A percentile compares a stretch with the other conserved stretches of the same genome.
Conservation (phyloP, 1,140 invertebrate species). For the Heliconius himera region DNA sequence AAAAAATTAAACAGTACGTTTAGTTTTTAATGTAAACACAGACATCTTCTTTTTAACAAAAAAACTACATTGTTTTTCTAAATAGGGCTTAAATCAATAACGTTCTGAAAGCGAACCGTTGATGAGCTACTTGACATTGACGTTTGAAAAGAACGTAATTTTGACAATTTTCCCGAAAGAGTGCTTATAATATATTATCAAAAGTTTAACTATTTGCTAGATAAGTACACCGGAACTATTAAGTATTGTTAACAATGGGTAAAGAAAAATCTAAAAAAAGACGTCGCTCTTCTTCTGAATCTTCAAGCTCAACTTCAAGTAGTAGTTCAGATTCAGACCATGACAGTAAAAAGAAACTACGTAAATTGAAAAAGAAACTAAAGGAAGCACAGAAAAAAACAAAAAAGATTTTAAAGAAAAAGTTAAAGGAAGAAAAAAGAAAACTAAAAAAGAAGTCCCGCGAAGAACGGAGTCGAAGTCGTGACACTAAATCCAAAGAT, state of each 20-base stretch:
- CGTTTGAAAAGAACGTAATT: background rate
- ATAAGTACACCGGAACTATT: background rate
- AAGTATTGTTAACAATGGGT: constrained; percentile 60
- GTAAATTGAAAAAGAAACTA: constrained; percentile 77
- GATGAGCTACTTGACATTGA: background rate
- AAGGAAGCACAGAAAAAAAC: constrained; percentile 76
- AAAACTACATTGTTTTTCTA: background rate
- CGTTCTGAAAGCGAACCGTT: constrained; percentile 1
- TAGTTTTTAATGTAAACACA: too few relatives aligned
- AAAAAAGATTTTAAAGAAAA: constrained; percentile 74
- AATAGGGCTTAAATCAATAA: background rate
- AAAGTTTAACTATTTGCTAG: background rate
- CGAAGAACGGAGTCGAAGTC: constrained; percentile 51
- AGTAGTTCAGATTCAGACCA: constrained; percentile 57
- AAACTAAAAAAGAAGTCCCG: constrained; percentile 66
- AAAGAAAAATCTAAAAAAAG: constrained; percentile 73
- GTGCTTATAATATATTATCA: background rate
- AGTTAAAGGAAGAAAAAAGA: constrained; percentile 71
- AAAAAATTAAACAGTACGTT: too few relatives aligned
- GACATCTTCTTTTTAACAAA: too few relatives aligned
- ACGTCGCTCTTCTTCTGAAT: constrained; percentile 51
- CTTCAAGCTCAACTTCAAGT: constrained; percentile 50
- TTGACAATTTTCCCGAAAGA: background rate
- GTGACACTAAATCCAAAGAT: constrained; percentile 41
- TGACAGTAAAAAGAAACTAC: constrained; percentile 68